Evolutionary conservation across 2,113 vertebrate species (phyloP).

Genomic region (Hucho hucho): DNA sequence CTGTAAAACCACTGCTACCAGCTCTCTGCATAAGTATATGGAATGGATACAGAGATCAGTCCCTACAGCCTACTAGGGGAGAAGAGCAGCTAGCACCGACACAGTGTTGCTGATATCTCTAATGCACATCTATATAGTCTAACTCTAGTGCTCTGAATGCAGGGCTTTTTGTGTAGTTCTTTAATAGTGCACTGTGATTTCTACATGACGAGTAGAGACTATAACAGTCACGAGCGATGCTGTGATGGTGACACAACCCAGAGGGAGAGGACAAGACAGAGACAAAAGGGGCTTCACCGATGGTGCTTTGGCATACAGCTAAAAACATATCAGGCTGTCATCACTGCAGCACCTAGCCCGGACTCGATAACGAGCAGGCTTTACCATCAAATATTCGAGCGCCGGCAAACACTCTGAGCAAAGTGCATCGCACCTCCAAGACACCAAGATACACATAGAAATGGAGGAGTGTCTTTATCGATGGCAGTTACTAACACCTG

Average conservation of each 20-base stretch:
- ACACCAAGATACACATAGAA: constrained; percentile 4
- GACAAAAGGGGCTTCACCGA: no score
- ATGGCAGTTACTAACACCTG: not conserved
- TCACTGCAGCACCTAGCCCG: not conserved
- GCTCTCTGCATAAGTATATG: no score
- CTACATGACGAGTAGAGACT: not conserved
- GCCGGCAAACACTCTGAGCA: constrained; percentile 9
- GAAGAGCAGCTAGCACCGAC: no score
- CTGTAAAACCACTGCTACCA: no score
- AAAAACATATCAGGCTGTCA: not conserved
- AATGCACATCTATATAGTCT: constrained; percentile 7
- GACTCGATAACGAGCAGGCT: constrained; percentile 4
- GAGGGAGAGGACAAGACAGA: not conserved
- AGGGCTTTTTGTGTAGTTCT: no score
- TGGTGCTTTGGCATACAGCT: not conserved
- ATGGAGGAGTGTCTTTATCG: constrained; percentile 26
- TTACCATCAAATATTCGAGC: constrained; percentile 3
- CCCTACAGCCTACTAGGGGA: not conserved
- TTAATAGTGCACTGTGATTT: not conserved
- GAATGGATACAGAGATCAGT: no score
- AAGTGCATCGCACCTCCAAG: constrained; percentile 35
- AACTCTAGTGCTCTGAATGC: constrained; percentile 24
- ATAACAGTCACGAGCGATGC: not conserved
- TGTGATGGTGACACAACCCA: not conserved
- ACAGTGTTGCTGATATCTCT: no score